A percentile compares a stretch with the other conserved stretches of the same genome.
Conservation (phyloP, 2,888 invertebrate genomes). For the Amorpha juglandis region DNA sequence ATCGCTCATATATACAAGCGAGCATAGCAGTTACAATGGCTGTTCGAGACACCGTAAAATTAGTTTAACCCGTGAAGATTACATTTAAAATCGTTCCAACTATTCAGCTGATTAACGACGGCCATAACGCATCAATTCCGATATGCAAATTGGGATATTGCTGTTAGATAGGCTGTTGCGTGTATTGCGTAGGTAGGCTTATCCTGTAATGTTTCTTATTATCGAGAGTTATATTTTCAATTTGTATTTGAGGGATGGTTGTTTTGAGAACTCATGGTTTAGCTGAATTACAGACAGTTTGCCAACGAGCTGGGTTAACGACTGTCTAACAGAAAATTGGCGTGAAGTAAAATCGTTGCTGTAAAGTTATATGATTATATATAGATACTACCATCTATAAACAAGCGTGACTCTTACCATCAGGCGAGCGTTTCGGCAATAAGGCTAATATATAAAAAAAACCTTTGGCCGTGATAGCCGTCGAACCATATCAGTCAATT, state of each 20-base stretch:
- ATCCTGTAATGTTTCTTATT: not conserved
- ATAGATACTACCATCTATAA: too few species aligned
- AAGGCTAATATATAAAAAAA: too few species aligned
- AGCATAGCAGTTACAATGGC: slow-evolving; percentile 18
- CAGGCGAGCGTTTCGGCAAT: too few species aligned
- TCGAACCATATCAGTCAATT: too few species aligned
- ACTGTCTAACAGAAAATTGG: too few species aligned
- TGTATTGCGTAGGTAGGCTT: not conserved
- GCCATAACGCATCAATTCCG: slow-evolving; percentile 31
- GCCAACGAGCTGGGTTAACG: too few species aligned
- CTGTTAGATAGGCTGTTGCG: not conserved
- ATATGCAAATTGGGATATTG: slow-evolving; percentile 33
- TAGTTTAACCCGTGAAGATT: slow-evolving; percentile 14
- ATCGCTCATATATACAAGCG: slow-evolving; percentile 16
- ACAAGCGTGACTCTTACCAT: too few species aligned
- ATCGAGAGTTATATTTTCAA: not conserved
- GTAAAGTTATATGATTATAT: too few species aligned
- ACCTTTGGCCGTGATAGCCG: too few species aligned
- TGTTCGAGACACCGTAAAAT: slow-evolving; percentile 27
- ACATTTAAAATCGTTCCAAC: slow-evolving; percentile 25
- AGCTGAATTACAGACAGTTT: too few species aligned
- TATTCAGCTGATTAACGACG: slow-evolving; percentile 32
- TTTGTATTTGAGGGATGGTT: not conserved
- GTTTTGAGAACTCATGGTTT: too few species aligned
- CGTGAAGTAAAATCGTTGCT: too few species aligned